A percentile compares a stretch with the other conserved stretches of the same genome.
Conservation (phyloP, 2,888 invertebrate genomes). For the Sepioteuthis lessoniana region DNA sequence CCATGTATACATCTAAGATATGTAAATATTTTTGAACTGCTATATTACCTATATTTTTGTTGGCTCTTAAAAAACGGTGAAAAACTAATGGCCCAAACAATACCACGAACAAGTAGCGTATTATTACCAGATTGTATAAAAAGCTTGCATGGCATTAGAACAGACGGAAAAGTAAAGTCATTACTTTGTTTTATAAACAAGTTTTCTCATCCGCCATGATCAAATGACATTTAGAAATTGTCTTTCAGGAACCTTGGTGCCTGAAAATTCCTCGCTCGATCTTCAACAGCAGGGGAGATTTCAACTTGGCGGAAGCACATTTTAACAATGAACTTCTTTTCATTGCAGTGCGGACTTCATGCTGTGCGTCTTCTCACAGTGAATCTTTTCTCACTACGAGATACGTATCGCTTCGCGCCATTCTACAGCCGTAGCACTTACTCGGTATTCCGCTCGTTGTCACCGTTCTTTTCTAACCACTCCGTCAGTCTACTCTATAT, state of each 20-base stretch:
- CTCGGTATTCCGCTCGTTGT: background rate
- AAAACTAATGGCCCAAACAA: too few relatives aligned
- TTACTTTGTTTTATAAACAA: background rate
- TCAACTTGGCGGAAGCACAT: background rate
- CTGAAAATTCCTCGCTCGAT: background rate
- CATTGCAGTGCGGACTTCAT: background rate
- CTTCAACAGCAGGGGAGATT: background rate
- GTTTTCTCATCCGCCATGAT: background rate
- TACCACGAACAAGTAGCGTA: background rate
- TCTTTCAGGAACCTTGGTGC: background rate
- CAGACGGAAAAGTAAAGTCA: background rate
- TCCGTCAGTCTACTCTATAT: background rate
- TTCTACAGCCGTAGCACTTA: background rate
- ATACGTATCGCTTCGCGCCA: background rate
- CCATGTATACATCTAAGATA: too few relatives aligned
- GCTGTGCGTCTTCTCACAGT: background rate
- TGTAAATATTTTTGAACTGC: too few relatives aligned
- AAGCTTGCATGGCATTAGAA: background rate
- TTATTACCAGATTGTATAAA: background rate
- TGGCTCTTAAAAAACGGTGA: too few relatives aligned
- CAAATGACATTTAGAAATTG: background rate
- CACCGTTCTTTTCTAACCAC: background rate
- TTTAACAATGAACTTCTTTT: background rate
- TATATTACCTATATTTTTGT: too few relatives aligned
- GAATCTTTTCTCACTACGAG: background rate